Evolutionary conservation across 2,888 invertebrate genomes (phyloP).

Genomic region (Ennomos quercinarius): DNA sequence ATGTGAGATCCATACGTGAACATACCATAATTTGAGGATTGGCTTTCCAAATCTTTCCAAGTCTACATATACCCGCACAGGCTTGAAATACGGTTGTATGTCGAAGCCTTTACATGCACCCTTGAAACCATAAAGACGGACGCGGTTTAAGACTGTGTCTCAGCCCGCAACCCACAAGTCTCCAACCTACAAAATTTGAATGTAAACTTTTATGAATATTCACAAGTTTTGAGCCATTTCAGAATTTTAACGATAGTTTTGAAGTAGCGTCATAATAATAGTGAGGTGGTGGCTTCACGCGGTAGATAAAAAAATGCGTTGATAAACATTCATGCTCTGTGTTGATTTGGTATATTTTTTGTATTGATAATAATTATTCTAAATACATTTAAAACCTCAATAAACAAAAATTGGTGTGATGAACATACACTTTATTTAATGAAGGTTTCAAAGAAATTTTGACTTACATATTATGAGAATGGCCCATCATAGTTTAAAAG

Average conservation of each 20-base stretch:
- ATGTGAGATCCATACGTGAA: too few relatives aligned
- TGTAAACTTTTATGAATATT: conserved; percentile 67
- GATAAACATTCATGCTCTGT: background rate
- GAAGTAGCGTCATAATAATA: conserved; percentile 20
- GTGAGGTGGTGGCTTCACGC: background rate
- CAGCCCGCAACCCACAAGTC: conserved; percentile 7
- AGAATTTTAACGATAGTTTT: conserved; percentile 38
- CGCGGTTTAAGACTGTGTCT: conserved; percentile 40
- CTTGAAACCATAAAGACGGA: conserved; percentile 61
- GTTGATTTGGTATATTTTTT: background rate
- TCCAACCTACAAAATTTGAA: conserved; percentile 45
- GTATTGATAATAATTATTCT: too few relatives aligned
- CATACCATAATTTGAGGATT: too few relatives aligned
- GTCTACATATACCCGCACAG: too few relatives aligned
- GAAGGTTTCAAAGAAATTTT: too few relatives aligned
- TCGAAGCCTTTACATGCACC: conserved; percentile 62
- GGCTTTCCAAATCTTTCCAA: too few relatives aligned
- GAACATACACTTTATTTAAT: too few relatives aligned
- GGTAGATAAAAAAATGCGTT: conserved; percentile 2
- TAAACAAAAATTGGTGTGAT: too few relatives aligned
- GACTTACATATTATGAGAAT: too few relatives aligned
- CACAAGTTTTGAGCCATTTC: conserved; percentile 41
- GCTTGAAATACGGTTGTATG: background rate
- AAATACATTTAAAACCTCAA: too few relatives aligned
- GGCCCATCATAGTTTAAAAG: too few relatives aligned